Conservation (phyloP, 2,113 vertebrate genomes). For the Dipodomys merriami region DNA sequence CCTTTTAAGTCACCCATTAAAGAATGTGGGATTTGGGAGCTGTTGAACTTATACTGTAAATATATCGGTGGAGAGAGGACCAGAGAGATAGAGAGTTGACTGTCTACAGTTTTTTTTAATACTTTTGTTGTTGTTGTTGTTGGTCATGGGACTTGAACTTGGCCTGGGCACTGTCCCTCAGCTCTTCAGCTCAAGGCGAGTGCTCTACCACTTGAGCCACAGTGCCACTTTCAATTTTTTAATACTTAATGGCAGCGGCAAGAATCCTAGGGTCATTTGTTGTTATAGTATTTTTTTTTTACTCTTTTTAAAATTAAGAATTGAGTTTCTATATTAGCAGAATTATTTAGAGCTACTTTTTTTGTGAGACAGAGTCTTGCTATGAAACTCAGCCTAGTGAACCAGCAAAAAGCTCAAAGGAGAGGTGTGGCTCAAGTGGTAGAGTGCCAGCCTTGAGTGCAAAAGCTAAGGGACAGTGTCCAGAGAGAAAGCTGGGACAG, state of each 20-base stretch:
- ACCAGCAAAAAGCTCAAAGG: too few species aligned
- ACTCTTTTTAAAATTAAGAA: slow-evolving; percentile 15
- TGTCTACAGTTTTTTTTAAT: background rate
- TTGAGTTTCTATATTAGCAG: background rate
- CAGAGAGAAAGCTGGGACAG: too few species aligned
- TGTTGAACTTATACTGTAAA: background rate
- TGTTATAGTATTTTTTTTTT: background rate
- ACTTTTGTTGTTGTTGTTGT: too few species aligned
- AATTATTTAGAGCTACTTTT: background rate
- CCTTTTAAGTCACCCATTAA: slow-evolving; percentile 25
- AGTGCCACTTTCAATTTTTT: too few species aligned
- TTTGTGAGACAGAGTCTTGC: too few species aligned
- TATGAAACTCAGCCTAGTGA: too few species aligned
- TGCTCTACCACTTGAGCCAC: too few species aligned
- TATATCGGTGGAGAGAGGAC: background rate
- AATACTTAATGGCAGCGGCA: background rate
- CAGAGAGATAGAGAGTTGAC: background rate
- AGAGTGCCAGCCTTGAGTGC: background rate
- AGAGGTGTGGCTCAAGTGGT: background rate
- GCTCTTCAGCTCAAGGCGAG: too few species aligned
- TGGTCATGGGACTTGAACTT: too few species aligned
- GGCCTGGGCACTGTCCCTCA: too few species aligned
- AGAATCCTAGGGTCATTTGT: background rate
- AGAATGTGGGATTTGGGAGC: background rate
- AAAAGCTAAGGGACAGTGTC: too few species aligned